Base-by-base conservation (phyloP, 1,140 invertebrate species). In the Antheraea mylitta region DNA sequence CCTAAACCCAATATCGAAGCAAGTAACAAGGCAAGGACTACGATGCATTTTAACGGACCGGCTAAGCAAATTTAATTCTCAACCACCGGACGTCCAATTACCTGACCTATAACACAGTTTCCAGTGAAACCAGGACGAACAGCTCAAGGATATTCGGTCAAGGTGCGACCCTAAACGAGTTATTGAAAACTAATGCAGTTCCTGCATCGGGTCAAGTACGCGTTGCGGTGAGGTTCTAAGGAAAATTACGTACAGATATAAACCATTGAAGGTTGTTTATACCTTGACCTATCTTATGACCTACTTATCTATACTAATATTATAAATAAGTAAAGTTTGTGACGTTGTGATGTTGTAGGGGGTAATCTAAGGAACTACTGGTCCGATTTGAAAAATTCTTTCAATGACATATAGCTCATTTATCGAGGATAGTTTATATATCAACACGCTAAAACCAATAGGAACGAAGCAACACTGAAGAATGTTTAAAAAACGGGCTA, bases 141-240 rank as follows among this genome's bases (percentile, higher is more conserved):
- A 66, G 66, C 59, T 53, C 67, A 68, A 69, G 70, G 58, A 61
- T 45, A 64, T 18, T 77, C 58, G 81, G 79, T 81, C 81, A 81
- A 79, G 79, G 76, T 76, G 48, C 58, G 71, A 45, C 36, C 38
- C 61, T 79, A 78, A 81, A 76, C 69, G 53, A 67, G 73, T 81
- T 81, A 81, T 76, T 67, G 73, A 61, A 13, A 68, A 64, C 73
- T 78, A 78, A 80, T 75, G 74, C 72, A 79, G 66, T 76, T 73
- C 70, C 74, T 72, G 58, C 70, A 72, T 69, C 68, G 58, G 76
- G 79, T 83, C 79, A 81, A 53, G 45, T 53, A 53, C 45, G 16
- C 16, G 45, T 6, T 53, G 45, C 45, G 45, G 45, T 53, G 45
- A 53, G 45, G 7, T 53, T 16, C 9, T 53, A 16, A 16, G 16